Base-by-base conservation (phyloP, 1,140 invertebrate species). In the Daktulosphaira vitifoliae region DNA sequence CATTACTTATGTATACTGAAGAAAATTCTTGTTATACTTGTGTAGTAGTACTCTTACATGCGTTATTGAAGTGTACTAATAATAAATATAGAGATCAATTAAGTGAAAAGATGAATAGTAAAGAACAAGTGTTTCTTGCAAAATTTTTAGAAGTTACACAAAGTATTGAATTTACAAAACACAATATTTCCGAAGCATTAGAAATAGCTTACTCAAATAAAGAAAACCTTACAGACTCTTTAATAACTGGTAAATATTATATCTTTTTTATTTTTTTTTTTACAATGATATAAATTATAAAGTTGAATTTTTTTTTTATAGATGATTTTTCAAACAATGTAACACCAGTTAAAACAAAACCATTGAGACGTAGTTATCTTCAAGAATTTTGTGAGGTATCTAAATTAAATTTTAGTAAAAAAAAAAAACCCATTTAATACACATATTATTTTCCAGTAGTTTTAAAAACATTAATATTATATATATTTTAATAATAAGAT, bases 341-440 rank as follows among this genome's bases (percentile, higher is more conserved):
- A 5, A 62, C 56, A 0, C 56, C 56, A 48, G 26, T 46, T 4
- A 62, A 33, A 33, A 46, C 56, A 48, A 62, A 48, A 46, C 18
- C 56, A 44, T 25, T 18, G 22, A 22, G 16, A 0, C 56, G 56
- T 2, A 62, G 56, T 11, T 48, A 62, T 62, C 26, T 62, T 20
- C 56, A 62, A 62, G 42, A 46, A 62, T 62, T 62, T 46, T 62
- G 42, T 62, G 42, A 62, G 42, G 56, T 62, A 62, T n/a, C n/a
- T n/a, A n/a, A n/a, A n/a, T n/a, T n/a, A n/a, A n/a, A n/a, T n/a
- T n/a, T n/a, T n/a, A n/a, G n/a, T n/a, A n/a, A n/a, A n/a, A n/a
- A n/a, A n/a, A n/a, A n/a, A n/a, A n/a, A n/a, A n/a, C n/a, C n/a
- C n/a, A n/a, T n/a, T n/a, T n/a, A n/a, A n/a, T n/a, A n/a, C n/a